Percentiles rank a stretch among this genome's conserved stretches.
Evolutionary conservation across 2,113 vertebrate genomes (phyloP).

Genomic region (Leucoraja erinaceus): DNA sequence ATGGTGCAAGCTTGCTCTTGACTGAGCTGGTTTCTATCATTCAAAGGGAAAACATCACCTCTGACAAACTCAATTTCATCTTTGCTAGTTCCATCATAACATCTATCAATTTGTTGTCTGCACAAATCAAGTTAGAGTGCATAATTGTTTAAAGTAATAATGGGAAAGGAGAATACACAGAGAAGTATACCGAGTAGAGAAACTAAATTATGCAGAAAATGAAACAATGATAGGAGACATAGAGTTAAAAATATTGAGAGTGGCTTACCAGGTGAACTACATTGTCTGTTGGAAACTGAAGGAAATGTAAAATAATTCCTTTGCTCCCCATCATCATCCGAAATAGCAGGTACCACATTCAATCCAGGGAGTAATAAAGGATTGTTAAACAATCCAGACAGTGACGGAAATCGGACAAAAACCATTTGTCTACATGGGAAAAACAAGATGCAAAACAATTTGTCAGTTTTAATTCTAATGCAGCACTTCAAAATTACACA

Average conservation of each 20-base stretch:
- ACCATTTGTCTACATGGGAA: conserved; percentile 62
- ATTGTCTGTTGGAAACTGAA: conserved; percentile 59
- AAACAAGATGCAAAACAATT: neutral
- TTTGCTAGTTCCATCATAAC: neutral
- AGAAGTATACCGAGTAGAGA: neutral
- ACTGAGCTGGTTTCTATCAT: neutral
- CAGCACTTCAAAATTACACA: neutral
- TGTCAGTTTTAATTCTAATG: neutral
- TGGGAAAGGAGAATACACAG: neutral
- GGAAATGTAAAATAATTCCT: conserved; percentile 46
- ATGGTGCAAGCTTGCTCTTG: neutral
- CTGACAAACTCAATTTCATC: neutral
- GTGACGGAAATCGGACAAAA: conserved; percentile 65
- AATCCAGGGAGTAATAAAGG: conserved; percentile 62
- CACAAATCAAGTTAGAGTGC: neutral
- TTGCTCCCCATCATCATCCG: conserved; percentile 67
- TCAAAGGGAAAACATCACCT: neutral
- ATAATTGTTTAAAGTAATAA: neutral
- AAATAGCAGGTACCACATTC: conserved; percentile 62
- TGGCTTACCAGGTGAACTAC: conserved; percentile 64
- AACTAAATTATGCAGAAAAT: neutral
- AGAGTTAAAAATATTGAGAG: neutral
- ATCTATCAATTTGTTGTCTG: neutral
- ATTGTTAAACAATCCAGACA: conserved; percentile 62
- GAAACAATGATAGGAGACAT: neutral